Evolutionary conservation across 2,113 vertebrate species (phyloP).

Genomic region (Oxygymnocypris stewartii): DNA sequence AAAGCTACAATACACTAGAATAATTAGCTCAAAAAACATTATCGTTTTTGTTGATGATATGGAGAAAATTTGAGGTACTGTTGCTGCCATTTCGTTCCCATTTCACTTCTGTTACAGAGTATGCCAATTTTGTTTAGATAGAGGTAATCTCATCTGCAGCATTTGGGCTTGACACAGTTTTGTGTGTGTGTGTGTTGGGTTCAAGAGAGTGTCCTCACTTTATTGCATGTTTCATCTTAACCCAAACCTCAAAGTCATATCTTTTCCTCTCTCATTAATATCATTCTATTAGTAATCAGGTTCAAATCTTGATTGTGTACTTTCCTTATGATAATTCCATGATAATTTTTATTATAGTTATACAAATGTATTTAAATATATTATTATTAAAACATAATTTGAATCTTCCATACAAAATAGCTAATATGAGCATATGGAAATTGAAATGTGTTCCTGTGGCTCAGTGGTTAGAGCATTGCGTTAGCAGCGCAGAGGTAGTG

Average conservation of each 20-base stretch:
- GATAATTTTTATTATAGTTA: too few relatives aligned
- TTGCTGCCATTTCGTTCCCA: not conserved
- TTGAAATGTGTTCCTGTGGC: too few relatives aligned
- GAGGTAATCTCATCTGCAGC: not conserved
- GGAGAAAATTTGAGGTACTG: not conserved
- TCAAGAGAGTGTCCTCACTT: not conserved
- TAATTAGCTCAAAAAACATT: constrained; percentile 2
- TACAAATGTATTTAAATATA: too few relatives aligned
- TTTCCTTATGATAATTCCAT: not conserved
- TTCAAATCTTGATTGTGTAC: not conserved
- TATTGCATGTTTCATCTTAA: constrained; percentile 31
- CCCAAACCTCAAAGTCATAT: constrained; percentile 32
- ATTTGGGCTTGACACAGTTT: not conserved
- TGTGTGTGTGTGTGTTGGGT: not conserved
- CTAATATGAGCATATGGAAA: too few relatives aligned
- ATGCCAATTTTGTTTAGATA: not conserved
- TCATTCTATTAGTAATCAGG: not conserved
- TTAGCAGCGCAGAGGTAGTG: too few relatives aligned
- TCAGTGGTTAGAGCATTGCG: too few relatives aligned
- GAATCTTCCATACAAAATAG: too few relatives aligned
- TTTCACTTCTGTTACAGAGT: not conserved
- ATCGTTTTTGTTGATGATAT: not conserved
- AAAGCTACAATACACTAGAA: constrained; percentile 12
- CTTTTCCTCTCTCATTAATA: not conserved
- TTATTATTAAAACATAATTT: too few relatives aligned